Conservation (phyloP, 2,888 invertebrate species). For the Neoitamus cyanurus region DNA sequence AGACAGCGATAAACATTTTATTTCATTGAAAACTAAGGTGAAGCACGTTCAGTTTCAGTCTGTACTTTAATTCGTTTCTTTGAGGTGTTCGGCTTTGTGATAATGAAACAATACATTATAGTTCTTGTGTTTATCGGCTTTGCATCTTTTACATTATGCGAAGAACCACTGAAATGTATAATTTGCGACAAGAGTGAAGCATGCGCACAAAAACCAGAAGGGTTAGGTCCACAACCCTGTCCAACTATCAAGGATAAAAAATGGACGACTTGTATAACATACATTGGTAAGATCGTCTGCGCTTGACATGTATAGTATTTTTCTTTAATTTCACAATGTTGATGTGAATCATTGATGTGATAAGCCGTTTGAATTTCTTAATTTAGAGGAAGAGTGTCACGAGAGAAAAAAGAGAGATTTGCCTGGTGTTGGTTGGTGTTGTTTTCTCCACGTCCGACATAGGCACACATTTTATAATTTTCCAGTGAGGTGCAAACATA, state of each 20-base stretch:
- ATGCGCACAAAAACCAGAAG: not conserved
- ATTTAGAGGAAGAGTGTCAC: no score
- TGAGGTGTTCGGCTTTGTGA: not conserved
- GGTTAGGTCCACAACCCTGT: not conserved
- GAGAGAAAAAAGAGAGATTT: no score
- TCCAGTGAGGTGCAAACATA: no score
- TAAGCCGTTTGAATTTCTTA: no score
- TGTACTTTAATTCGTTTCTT: not conserved
- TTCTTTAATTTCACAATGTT: not conserved
- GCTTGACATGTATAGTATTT: not conserved
- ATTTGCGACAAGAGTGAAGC: not conserved
- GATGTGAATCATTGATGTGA: no score
- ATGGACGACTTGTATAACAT: not conserved
- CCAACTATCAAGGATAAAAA: not conserved
- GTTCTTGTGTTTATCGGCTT: not conserved
- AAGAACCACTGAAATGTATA: not conserved
- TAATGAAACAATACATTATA: not conserved
- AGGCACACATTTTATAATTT: no score
- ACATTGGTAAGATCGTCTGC: not conserved
- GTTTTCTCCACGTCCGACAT: no score
- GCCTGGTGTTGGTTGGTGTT: no score
- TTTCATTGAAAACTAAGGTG: not conserved
- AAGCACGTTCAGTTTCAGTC: not conserved
- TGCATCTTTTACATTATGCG: not conserved
- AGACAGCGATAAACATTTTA: not conserved